Evolutionary conservation across 2,113 vertebrate genomes (phyloP).

Genomic region (Takifugu bimaculatus): DNA sequence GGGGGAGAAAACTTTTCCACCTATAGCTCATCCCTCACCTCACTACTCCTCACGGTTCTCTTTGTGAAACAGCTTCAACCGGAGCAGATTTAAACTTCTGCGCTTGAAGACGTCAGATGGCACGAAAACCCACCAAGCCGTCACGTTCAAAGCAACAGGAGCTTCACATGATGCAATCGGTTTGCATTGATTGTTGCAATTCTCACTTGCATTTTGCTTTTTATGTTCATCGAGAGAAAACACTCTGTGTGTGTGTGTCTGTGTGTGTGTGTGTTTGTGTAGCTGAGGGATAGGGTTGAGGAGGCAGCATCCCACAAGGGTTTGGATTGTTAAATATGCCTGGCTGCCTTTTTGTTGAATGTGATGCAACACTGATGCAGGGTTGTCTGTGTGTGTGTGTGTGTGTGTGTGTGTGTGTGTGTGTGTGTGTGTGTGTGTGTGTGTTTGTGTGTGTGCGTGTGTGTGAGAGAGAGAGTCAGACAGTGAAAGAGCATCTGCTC

Average conservation of each 20-base stretch:
- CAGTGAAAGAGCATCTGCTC: conserved; percentile 35
- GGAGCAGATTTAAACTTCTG: conserved; percentile 47
- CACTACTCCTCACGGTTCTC: conserved; percentile 34
- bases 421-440: conserved; percentile 19
- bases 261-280: conserved; percentile 29
- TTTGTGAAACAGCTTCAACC: conserved; percentile 50
- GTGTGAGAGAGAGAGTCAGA: conserved; percentile 28
- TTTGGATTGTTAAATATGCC: conserved; percentile 60
- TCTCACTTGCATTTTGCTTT: conserved; percentile 53
- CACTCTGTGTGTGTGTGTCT: conserved; percentile 31
- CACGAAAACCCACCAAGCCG: conserved; percentile 53
- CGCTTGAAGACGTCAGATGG: conserved; percentile 51
- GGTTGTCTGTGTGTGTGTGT: conserved; percentile 36
- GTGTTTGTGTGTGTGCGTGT: conserved; percentile 21
- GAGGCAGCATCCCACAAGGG: conserved; percentile 57
- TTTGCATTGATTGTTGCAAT: conserved; percentile 58
- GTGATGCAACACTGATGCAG: conserved; percentile 71
- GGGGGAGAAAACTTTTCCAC: neutral
- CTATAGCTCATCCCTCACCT: conserved; percentile 42
- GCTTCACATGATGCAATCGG: conserved; percentile 65
- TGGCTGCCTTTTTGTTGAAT: conserved; percentile 59
- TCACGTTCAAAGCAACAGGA: conserved; percentile 59
- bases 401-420: conserved; percentile 24
- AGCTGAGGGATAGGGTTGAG: conserved; percentile 33
- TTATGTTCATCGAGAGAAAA: conserved; percentile 55